Evolutionary conservation across 2,888 invertebrate genomes (phyloP), one percentile per base, ranked within the genome.

Genomic region (Desoria tigrina): DNA sequence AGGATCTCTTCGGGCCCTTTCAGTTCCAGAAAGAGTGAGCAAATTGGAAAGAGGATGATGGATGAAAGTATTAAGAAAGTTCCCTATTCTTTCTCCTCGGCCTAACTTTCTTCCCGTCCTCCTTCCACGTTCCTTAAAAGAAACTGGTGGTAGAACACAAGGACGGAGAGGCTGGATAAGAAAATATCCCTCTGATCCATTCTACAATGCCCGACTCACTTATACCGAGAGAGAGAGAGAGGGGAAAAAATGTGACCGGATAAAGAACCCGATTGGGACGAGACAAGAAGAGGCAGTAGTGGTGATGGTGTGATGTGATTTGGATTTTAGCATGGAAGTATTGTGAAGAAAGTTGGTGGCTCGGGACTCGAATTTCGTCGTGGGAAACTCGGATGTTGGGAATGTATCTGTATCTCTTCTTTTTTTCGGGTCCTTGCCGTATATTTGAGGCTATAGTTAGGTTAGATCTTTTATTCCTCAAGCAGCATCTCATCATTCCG

Each of bases 161-260:
- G 56, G 56, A 57, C 56, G 56, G 56, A 57, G 18, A 57, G 42
- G n/a, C 28, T 57, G 42, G 39, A 57, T 42, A 42, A 57, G 56
- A 57, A 57, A 42, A 18, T 57, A 42, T 42, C 6, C 23, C 56
- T 32, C 16, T 24, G 51, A 3, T 23, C 23, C 45, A 45, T n/a
- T 27, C 27, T n/a, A 26, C 54, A 27, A 32, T 32, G 11, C 32
- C 53, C 26, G 4, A 18, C 6, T 54, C 54, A 26, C 28, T 54
- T 54, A 54, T 54, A 53, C 23, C 23, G 23, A 53, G 53, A 53
- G 23, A 39, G 14, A 39, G 39, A 39, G 39, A 39, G 39, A 45
- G 45, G 16, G 45, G 23, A 23, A 32, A 32, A 32, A 32, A 32
- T 11, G 32, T 32, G 32, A 32, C 32, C 32, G 32, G 54, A 54